phyloP scores from a whole-genome alignment of 2,113 vertebrate species.

The Catagonus wagneri region DNA sequence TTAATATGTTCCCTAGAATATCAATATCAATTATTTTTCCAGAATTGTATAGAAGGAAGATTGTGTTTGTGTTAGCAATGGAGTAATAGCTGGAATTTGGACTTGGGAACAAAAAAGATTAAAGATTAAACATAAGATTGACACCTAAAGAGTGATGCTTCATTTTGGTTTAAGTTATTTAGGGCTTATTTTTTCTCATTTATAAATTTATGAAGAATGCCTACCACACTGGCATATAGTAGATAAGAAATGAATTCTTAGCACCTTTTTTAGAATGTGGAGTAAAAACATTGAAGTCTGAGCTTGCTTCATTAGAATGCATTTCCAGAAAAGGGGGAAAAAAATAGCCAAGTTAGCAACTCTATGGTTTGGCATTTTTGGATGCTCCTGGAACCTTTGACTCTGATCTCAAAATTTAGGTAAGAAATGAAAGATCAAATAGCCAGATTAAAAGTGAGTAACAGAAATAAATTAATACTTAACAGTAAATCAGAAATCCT shows the following conservation, averaged over 20 bases:
- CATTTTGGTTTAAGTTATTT: constrained; percentile 14
- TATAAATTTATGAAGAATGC: not conserved
- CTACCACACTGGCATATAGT: not conserved
- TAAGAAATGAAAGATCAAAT: constrained; percentile 20
- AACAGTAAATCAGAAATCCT: not conserved
- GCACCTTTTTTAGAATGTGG: not conserved
- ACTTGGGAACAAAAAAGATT: not conserved
- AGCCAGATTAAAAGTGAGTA: not conserved
- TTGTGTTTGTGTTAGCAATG: not conserved
- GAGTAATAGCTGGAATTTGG: not conserved
- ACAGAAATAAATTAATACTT: constrained; percentile 45
- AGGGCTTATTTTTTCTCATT: not conserved
- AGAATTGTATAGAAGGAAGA: not conserved
- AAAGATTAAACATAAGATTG: not conserved
- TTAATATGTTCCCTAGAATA: not conserved
- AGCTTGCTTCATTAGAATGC: not conserved
- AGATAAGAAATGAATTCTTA: not conserved
- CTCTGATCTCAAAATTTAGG: constrained; percentile 13
- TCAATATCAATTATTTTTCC: not conserved
- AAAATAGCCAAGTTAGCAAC: constrained; percentile 10
- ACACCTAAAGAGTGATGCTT: not conserved
- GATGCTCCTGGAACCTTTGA: not conserved
- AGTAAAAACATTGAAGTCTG: not conserved
- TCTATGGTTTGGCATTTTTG: not conserved
- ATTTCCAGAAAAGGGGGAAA: constrained; percentile 7